Conservation (phyloP, 2,888 invertebrate species). For the Cybosia mesomella region DNA sequence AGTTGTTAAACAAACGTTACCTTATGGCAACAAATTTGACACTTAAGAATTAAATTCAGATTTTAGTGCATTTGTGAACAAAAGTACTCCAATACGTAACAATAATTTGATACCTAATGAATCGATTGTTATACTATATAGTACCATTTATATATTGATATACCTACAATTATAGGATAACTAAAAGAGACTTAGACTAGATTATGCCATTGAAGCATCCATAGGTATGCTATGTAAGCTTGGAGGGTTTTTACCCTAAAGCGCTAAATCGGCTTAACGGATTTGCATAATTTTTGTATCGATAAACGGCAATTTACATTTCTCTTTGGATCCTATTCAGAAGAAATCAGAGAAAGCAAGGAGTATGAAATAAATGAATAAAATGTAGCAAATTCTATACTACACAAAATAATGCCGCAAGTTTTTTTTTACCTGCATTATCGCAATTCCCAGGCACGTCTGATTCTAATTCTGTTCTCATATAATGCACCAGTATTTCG, state of each 20-base stretch:
- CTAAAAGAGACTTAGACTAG: not conserved
- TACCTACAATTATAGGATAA: not conserved
- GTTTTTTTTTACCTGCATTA: not conserved
- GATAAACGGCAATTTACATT: too few relatives aligned
- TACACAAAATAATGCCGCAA: not conserved
- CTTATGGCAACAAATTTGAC: not conserved
- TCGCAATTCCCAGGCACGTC: not conserved
- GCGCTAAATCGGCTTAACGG: not conserved
- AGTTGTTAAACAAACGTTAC: not conserved
- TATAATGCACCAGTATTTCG: slow-evolving; percentile 5
- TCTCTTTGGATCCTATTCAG: not conserved
- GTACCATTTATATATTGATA: not conserved
- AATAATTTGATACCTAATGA: too few relatives aligned
- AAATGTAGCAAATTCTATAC: not conserved
- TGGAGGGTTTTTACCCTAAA: not conserved
- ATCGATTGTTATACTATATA: too few relatives aligned
- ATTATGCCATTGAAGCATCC: not conserved
- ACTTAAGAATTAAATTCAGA: not conserved
- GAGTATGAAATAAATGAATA: not conserved
- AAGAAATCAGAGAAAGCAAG: not conserved
- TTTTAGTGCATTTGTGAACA: too few relatives aligned
- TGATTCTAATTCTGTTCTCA: not conserved
- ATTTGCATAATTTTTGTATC: not conserved
- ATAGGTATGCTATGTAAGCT: not conserved
- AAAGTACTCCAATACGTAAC: too few relatives aligned